A percentile compares a stretch with the other conserved stretches of the same genome.
Evolutionary conservation across 1,140 invertebrate genomes (phyloP).

Genomic region (Zaprionus taronus): DNA sequence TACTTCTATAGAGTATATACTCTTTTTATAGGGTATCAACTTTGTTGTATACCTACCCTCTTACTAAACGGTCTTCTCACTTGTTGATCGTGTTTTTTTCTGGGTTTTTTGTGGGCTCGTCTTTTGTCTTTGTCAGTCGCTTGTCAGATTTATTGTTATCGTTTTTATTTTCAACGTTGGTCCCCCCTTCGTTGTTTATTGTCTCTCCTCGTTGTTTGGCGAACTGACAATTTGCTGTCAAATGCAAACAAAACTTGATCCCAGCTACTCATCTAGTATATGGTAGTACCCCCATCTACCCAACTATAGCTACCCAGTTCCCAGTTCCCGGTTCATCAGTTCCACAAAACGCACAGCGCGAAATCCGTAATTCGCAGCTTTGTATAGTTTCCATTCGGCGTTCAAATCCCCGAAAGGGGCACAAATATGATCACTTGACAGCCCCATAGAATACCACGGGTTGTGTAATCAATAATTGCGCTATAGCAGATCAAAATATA

Average conservation of each 20-base stretch:
- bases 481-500: background rate
- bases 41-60: background rate
- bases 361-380: background rate
- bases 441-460: background rate
- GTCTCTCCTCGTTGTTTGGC: slow-evolving; percentile 6
- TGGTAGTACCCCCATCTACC: background rate
- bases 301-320: background rate
- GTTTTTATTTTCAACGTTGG: slow-evolving; percentile 4
- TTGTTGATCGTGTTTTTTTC: slow-evolving; percentile 2
- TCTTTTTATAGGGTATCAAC: too few relatives aligned
- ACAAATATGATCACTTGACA: background rate
- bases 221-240: slow-evolving; percentile 24
- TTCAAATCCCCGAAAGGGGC: background rate
- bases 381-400: background rate
- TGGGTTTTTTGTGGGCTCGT: slow-evolving; percentile 15
- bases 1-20: too few relatives aligned
- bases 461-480: background rate
- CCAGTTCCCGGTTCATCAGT: slow-evolving; percentile 3
- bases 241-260: slow-evolving; percentile 16
- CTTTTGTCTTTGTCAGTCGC: slow-evolving; percentile 29
- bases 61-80: background rate
- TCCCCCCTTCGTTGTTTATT: slow-evolving; percentile 24
- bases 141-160: slow-evolving; percentile 55
- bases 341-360: background rate
- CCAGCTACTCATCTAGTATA: background rate